These are phyloP conservation scores for Acyrthosiphon pisum DNA, from an alignment of 1,140 invertebrate species.

Conservation along the genomic window DNA sequence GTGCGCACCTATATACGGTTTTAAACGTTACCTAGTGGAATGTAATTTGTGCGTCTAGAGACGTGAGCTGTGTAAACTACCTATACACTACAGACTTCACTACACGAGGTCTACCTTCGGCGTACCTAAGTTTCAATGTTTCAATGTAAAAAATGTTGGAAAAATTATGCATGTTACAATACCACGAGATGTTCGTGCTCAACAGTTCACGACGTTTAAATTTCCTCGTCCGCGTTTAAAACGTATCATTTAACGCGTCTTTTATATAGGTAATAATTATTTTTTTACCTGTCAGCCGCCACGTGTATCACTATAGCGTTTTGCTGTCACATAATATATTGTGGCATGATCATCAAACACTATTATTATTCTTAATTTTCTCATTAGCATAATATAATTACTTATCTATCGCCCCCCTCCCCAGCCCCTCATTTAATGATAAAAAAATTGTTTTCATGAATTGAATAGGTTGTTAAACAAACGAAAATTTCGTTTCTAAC, in stretches of 20 bases:
- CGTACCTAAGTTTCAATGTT: neutral
- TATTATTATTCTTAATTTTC: neutral
- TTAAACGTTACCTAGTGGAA: neutral
- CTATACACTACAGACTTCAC: neutral
- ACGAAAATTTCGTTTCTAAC: neutral
- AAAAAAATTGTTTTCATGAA: neutral
- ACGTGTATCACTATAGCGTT: neutral
- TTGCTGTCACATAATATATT: neutral
- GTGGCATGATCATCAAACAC: neutral
- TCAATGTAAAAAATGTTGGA: neutral
- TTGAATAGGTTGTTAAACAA: neutral
- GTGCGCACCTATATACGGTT: neutral
- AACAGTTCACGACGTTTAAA: neutral
- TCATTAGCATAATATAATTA: neutral
- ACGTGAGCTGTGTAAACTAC: neutral
- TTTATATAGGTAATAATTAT: neutral
- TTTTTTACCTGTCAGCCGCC: neutral
- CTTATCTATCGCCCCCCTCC: neutral
- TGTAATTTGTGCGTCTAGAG: neutral
- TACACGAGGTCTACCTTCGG: neutral
- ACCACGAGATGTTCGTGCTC: no score
- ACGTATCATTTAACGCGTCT: neutral
- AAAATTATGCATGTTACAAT: neutral
- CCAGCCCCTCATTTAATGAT: neutral
- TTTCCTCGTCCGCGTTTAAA: neutral